Evolutionary conservation across 2,888 invertebrate species (phyloP).

Genomic region (Cosmopolites sordidus): DNA sequence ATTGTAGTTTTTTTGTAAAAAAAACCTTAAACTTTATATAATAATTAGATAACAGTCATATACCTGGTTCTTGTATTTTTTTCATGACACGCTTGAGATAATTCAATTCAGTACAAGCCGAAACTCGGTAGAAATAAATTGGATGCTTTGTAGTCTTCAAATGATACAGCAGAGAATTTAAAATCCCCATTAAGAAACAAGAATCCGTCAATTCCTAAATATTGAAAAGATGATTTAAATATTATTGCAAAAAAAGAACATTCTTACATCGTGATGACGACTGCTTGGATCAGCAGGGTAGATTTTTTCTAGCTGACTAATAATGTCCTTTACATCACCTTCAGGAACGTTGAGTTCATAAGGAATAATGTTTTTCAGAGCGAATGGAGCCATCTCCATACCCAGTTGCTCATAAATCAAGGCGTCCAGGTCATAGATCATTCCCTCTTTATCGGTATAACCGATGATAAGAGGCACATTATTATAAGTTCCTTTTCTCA

Average conservation of each 20-base stretch:
- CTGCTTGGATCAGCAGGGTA: neutral
- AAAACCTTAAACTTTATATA: too few relatives aligned
- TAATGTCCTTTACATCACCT: constrained; percentile 36
- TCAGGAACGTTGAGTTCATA: constrained; percentile 29
- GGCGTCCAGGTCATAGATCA: constrained; percentile 33
- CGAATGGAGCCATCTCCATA: constrained; percentile 1
- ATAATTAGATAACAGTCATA: neutral
- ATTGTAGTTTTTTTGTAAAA: too few relatives aligned
- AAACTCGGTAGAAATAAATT: constrained; percentile 39
- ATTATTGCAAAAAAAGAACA: too few relatives aligned
- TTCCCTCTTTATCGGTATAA: constrained; percentile 40
- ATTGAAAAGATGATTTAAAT: too few relatives aligned
- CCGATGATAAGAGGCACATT: constrained; percentile 44
- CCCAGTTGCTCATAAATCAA: neutral
- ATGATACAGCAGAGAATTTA: constrained; percentile 27
- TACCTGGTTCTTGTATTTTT: constrained; percentile 33
- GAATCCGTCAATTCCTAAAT: constrained; percentile 24
- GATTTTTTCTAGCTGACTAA: constrained; percentile 39
- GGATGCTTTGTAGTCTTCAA: constrained; percentile 33
- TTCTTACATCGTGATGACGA: constrained; percentile 12
- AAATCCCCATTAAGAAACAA: constrained; percentile 28
- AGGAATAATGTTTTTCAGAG: constrained; percentile 30
- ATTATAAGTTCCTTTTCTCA: constrained; percentile 37
- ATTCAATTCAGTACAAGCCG: constrained; percentile 29
- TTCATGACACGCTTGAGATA: constrained; percentile 25